Conservation (phyloP, 2,888 invertebrate genomes). For the Agonopterix arenella region DNA sequence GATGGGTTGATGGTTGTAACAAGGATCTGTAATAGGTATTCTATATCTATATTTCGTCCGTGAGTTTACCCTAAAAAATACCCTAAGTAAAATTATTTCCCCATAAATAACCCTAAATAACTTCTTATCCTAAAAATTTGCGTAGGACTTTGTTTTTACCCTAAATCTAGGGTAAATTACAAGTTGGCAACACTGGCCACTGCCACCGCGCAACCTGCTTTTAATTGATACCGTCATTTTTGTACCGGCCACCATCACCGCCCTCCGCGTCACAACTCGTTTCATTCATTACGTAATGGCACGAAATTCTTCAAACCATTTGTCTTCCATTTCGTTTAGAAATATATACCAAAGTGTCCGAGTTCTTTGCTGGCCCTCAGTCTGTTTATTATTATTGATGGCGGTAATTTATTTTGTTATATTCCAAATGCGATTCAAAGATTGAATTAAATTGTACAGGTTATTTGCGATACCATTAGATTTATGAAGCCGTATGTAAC, state of each 20-base stretch:
- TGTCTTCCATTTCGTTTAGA: conserved; percentile 21
- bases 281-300: conserved; percentile 38
- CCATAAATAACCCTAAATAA: too few relatives aligned
- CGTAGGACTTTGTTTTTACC: too few relatives aligned
- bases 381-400: conserved; percentile 36
- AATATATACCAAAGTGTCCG: conserved; percentile 11
- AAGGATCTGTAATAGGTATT: too few relatives aligned
- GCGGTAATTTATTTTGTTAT: conserved; percentile 38
- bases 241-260: conserved; percentile 17
- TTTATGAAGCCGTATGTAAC: not conserved
- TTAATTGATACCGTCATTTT: conserved; percentile 72
- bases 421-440: conserved; percentile 25
- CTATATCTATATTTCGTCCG: too few relatives aligned
- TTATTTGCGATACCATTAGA: not conserved
- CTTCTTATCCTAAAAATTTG: too few relatives aligned
- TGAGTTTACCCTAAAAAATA: too few relatives aligned
- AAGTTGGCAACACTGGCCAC: not conserved
- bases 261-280: conserved; percentile 23
- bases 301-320: conserved; percentile 29
- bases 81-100: too few relatives aligned
- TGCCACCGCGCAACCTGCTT: conserved; percentile 35
- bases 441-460: conserved; percentile 5
- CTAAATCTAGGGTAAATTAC: too few relatives aligned
- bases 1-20: too few relatives aligned
- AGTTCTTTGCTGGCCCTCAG: conserved; percentile 22